Evolutionary conservation across 2,888 invertebrate species (phyloP).

Genomic region (Latrodectus hesperus): DNA sequence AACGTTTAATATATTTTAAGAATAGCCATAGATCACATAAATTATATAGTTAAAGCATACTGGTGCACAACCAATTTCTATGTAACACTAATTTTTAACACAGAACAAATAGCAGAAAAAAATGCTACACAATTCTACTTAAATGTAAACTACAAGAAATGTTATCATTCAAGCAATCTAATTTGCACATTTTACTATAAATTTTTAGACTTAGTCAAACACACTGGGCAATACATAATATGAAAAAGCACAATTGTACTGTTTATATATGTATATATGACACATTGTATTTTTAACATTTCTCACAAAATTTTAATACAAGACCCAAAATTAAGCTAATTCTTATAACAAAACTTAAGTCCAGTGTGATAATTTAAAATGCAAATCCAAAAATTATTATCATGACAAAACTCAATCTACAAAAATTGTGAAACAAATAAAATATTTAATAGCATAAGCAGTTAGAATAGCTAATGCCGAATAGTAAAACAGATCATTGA

Average conservation of each 20-base stretch:
- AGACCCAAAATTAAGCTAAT: no score
- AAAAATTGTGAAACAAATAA: background rate
- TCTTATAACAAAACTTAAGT: no score
- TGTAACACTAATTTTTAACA: conserved; percentile 54
- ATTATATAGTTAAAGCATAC: no score
- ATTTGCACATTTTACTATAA: conserved; percentile 19
- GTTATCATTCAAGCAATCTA: background rate
- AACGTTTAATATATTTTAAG: no score
- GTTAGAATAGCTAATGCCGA: no score
- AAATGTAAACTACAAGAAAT: conserved; percentile 45
- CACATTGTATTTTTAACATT: no score
- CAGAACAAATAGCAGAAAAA: conserved; percentile 22
- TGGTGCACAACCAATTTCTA: conserved; percentile 12
- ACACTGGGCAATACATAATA: conserved; percentile 36
- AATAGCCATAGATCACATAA: no score
- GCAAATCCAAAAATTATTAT: no score
- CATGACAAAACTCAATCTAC: background rate
- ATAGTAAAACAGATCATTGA: conserved; percentile 22
- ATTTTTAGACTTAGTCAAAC: conserved; percentile 5
- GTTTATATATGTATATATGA: no score
- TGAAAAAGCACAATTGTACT: conserved; percentile 1
- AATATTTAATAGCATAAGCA: no score
- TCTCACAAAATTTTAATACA: no score
- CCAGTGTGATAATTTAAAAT: no score
- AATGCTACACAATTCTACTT: conserved; percentile 37